Evolutionary conservation across 2,888 invertebrate species (phyloP).

Genomic region (Dorcus parallelipipedus): DNA sequence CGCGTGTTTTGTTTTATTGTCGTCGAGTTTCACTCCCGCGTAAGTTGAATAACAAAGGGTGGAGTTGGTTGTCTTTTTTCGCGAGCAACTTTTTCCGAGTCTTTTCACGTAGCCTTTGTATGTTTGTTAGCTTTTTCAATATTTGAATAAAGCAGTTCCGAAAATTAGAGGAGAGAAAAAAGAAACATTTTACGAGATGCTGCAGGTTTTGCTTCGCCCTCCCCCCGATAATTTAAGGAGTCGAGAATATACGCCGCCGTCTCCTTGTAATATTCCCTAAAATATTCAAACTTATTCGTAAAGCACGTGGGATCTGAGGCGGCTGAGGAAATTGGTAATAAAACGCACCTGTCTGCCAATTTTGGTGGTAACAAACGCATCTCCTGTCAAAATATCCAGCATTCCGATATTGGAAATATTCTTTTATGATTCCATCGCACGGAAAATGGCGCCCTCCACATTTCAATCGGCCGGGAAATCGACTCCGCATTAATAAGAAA

Average conservation of each 20-base stretch:
- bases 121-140: too few relatives aligned
- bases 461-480: conserved; percentile 1
- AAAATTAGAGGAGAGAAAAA: too few relatives aligned
- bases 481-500: neutral
- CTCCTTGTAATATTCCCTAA: neutral
- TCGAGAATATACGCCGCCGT: neutral
- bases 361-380: conserved; percentile 37
- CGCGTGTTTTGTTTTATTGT: too few relatives aligned
- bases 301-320: conserved; percentile 14
- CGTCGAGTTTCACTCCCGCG: too few relatives aligned
- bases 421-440: conserved; percentile 29
- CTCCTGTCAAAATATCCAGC: conserved; percentile 35
- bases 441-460: conserved; percentile 8
- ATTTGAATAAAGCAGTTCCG: too few relatives aligned
- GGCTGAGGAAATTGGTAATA: conserved; percentile 29
- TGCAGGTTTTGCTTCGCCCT: too few relatives aligned
- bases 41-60: too few relatives aligned
- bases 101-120: too few relatives aligned
- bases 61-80: too few relatives aligned
- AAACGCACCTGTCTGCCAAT: conserved; percentile 37
- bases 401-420: conserved; percentile 28
- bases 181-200: too few relatives aligned
- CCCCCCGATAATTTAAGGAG: neutral
- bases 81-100: too few relatives aligned
- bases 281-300: neutral